These are phyloP conservation scores for Aphaenogaster ashmeadi DNA, from an alignment of 1,140 invertebrate species.

Conservation along the genomic window DNA sequence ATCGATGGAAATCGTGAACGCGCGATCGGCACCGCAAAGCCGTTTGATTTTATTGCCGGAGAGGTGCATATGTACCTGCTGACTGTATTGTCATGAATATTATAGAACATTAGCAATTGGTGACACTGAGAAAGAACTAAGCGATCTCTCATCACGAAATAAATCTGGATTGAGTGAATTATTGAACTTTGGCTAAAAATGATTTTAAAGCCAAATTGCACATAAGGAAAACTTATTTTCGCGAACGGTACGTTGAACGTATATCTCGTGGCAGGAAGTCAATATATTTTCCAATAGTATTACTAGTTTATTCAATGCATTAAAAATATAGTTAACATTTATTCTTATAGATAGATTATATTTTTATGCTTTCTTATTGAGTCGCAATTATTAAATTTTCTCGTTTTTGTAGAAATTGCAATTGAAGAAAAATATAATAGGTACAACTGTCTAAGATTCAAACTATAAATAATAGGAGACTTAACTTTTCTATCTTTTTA, in stretches of 20 bases:
- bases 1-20: conserved; percentile 74
- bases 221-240: neutral
- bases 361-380: neutral
- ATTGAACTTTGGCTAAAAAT: neutral
- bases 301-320: neutral
- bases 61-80: conserved; percentile 15
- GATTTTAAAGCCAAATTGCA: neutral
- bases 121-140: neutral
- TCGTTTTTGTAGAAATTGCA: neutral
- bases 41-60: conserved; percentile 31
- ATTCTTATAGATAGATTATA: neutral
- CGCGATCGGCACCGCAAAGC: conserved; percentile 11
- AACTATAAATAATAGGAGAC: neutral
- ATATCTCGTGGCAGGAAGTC: neutral
- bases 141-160: neutral
- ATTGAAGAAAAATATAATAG: neutral
- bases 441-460: neutral
- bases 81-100: neutral
- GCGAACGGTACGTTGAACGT: neutral
- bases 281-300: neutral
- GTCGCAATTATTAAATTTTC: neutral
- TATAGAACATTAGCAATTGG: neutral
- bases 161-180: neutral
- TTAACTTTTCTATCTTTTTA: neutral
- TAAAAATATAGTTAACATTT: neutral